Conservation (phyloP, 2,113 vertebrate genomes). For the Merops nubicus region DNA sequence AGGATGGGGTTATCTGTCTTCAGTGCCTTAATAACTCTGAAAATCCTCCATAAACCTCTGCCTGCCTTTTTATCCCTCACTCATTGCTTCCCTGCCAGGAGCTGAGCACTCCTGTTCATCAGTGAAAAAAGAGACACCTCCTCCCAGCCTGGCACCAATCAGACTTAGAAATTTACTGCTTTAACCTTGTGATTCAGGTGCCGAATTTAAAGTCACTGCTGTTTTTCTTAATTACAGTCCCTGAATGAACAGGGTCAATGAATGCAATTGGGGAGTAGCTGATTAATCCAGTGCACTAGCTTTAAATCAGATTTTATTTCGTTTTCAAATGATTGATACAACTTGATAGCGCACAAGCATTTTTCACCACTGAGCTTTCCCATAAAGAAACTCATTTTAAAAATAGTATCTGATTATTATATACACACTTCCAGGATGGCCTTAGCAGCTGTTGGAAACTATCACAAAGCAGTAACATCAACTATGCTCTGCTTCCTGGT, state of each 20-base stretch:
- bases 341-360: not conserved
- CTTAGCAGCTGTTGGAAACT: not conserved
- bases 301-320: conserved; percentile 25
- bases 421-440: not conserved
- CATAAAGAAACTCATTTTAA: not conserved
- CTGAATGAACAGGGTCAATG: conserved; percentile 35
- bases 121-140: not conserved
- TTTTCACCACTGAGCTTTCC: not conserved
- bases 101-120: not conserved
- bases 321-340: conserved; percentile 2
- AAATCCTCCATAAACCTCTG: not conserved
- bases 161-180: conserved; percentile 19
- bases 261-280: conserved; percentile 15
- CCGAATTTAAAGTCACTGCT: conserved; percentile 46
- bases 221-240: conserved; percentile 50
- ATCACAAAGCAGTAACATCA: not conserved
- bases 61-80: not conserved
- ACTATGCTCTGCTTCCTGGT: not conserved
- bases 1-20: not conserved
- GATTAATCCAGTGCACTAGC: conserved; percentile 34
- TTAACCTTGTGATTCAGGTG: conserved; percentile 46
- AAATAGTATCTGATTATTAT: not conserved
- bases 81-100: not conserved
- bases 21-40: not conserved
- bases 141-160: conserved; percentile 35